phyloP scores from a whole-genome alignment of 2,888 invertebrate genomes.

The Amblyjoppa proteus region DNA sequence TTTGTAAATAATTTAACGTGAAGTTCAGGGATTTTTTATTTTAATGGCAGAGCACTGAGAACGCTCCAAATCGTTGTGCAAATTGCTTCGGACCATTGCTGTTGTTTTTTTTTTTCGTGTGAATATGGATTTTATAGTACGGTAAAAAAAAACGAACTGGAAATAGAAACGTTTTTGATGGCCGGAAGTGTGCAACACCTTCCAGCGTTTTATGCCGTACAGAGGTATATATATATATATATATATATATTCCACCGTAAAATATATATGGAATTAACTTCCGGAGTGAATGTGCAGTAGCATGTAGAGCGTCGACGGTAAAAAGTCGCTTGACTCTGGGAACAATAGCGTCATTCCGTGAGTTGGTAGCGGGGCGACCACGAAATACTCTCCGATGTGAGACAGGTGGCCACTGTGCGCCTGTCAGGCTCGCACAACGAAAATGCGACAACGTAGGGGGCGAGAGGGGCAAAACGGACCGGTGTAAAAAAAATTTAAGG shows the following conservation, averaged over 20 bases:
- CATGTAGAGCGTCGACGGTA: conserved; percentile 33
- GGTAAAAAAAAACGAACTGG: neutral
- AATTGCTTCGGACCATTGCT: neutral
- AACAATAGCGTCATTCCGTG: conserved; percentile 57
- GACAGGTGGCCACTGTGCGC: conserved; percentile 47
- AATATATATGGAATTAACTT: conserved; percentile 2
- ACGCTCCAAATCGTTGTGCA: too few species aligned
- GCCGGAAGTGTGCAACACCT: neutral
- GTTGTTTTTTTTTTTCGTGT: neutral
- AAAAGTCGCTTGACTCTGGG: conserved; percentile 38
- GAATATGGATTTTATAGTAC: neutral
- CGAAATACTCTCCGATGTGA: conserved; percentile 42
- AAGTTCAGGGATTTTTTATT: too few species aligned
- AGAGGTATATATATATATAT: neutral
- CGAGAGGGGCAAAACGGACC: neutral
- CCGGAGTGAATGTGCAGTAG: conserved; percentile 8
- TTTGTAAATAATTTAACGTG: too few species aligned
- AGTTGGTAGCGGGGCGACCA: conserved; percentile 18
- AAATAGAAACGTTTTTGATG: neutral
- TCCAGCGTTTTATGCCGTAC: neutral
- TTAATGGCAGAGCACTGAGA: too few species aligned
- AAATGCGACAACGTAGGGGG: conserved; percentile 8
- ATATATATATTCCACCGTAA: neutral
- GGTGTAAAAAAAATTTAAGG: neutral
- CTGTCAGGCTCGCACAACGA: neutral